Conservation (phyloP, 2,888 invertebrate species). For the Athetis lepigone region DNA sequence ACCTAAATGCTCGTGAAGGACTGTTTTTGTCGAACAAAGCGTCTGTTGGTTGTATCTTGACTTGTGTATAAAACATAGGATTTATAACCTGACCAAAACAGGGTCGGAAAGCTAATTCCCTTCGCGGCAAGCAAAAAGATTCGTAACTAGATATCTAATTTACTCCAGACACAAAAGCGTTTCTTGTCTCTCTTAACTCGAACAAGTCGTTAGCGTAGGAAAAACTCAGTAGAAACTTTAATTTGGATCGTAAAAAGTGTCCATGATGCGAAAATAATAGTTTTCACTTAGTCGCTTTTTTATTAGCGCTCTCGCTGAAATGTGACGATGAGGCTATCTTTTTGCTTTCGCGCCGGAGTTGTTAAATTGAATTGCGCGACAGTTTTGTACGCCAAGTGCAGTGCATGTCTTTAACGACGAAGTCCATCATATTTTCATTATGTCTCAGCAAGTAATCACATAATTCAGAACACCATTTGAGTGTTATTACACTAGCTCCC, state of each 20-base stretch:
- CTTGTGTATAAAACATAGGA: slow-evolving; percentile 49
- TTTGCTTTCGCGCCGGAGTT: slow-evolving; percentile 53
- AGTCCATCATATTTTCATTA: slow-evolving; percentile 33
- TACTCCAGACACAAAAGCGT: slow-evolving; percentile 68
- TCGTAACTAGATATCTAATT: slow-evolving; percentile 69
- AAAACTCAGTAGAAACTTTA: slow-evolving; percentile 70
- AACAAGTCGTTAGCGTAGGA: slow-evolving; percentile 73
- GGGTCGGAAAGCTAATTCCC: slow-evolving; percentile 54
- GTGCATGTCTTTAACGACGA: slow-evolving; percentile 20
- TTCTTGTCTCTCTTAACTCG: slow-evolving; percentile 69
- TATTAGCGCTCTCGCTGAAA: slow-evolving; percentile 65
- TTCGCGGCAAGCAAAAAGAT: slow-evolving; percentile 64
- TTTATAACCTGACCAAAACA: slow-evolving; percentile 51
- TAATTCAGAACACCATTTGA: slow-evolving; percentile 1
- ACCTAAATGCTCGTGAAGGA: slow-evolving; percentile 6
- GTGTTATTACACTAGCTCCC: slow-evolving; percentile 8
- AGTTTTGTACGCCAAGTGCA: slow-evolving; percentile 47
- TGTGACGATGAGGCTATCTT: slow-evolving; percentile 62
- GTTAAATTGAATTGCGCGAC: slow-evolving; percentile 51
- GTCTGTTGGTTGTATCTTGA: slow-evolving; percentile 39
- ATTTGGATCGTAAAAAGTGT: slow-evolving; percentile 71
- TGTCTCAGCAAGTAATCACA: not conserved
- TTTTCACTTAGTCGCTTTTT: slow-evolving; percentile 69
- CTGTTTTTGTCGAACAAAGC: slow-evolving; percentile 38
- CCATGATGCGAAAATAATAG: slow-evolving; percentile 70